Base-by-base conservation (phyloP, 2,888 invertebrate genomes). In the Odontothrips loti region DNA sequence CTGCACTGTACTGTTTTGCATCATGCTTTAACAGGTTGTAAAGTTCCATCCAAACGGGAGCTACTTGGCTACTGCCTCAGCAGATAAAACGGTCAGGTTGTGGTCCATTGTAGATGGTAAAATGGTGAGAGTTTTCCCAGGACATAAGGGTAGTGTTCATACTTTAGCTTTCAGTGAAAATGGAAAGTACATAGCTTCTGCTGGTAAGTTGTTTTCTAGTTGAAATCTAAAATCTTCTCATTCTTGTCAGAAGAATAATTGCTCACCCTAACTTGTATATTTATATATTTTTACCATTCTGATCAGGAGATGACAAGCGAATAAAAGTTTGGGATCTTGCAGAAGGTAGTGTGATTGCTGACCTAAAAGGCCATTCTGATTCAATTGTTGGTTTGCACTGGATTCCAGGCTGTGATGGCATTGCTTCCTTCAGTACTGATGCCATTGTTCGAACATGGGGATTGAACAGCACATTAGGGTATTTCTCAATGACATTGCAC, bases 11-110 rank as follows among this genome's bases (percentile, higher is more conserved):
- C 9, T 58, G 47, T 75, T 79, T 78, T 47, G 80, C 43, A 48
- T 80, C 43, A 48, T 80, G 43, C 79, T 79, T 83, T 87, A 43
- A 79, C 86, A 94, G 94, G 92, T 93, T 86, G 90, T 95, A n/a
- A 92, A 93, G 85, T 97, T 98, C 88, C 98, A 98, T 89, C 96
- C 97, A 0, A 98, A 97, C 88, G 93, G 94, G 84, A 92, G 93
- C 84, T 97, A 98, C 87, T 86, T 97, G 84, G 96, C 96, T 63
- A 95, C 96, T 0, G 97, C 96, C 15, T 95, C 97, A 1, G 91
- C 93, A n/a, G 98, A 98, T 89, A 93, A 93, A 86, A 94, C 94
- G 68, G 92, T 97, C 80, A 91, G 97, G 51, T 88, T 98, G 85
- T 98, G 97, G 97, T 93, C 92, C 84, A 91, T 95, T 81, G 92